Base-by-base conservation (phyloP, 2,888 invertebrate genomes). In the Muschampia plurimacula region DNA sequence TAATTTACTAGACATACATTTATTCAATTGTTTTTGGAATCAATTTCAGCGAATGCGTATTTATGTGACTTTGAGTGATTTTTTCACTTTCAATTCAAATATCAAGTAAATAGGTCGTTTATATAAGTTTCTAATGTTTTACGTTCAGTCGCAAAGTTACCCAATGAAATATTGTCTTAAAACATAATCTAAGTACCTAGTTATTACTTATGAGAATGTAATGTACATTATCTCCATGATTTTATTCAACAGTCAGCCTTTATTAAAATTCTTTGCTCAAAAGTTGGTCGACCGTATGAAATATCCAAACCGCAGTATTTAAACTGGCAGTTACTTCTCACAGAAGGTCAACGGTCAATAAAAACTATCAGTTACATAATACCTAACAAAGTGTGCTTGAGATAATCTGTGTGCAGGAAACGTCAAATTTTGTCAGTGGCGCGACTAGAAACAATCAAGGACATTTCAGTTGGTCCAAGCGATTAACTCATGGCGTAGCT, bases 351-450 rank as follows among this genome's bases (percentile, higher is more conserved):
- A 46, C 32, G 15, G 12, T 65, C 2, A 49, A 71, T 28, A 71
- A 65, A 71, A 69, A 68, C 15, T 32, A 41, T 13, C 39, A 15
- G 60, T 71, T 71, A 66, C 65, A 49, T 66, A 71, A 66, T 52
- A 55, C n/a, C n/a, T n/a, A n/a, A 55, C 64, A 64, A 71, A 60
- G 49, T 59, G 39, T 71, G 36, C 57, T 60, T 65, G 66, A 60
- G 39, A 59, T 57, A 28, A 57, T 28, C 57, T 49, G 66, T 71
- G 59, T 66, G 60, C 71, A 71, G 71, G 71, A 71, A 71, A 71
- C 66, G 65, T 66, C 71, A 71, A 71, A 66, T 71, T 66, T 66
- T 66, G 71, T 66, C 64, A 52, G 66, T 46, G 13, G 64, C 46
- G 65, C 46, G 57, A 9, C 60, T 60, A 60, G 64, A 70, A 66